These are phyloP conservation scores for Proales similis DNA, from an alignment of 1,140 invertebrate genomes.

Conservation along the genomic window DNA sequence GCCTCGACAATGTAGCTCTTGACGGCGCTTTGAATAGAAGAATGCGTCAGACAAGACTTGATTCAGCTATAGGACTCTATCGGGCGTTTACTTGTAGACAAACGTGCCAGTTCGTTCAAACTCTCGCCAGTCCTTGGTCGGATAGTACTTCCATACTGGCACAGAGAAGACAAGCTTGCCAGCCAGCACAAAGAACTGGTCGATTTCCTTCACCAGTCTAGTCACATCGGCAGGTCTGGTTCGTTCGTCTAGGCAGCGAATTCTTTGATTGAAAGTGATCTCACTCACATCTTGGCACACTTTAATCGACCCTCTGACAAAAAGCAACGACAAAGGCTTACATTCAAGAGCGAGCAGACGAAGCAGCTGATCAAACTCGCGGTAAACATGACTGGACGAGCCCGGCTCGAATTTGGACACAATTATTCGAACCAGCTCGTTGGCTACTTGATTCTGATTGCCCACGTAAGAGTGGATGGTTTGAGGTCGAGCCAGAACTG, in stretches of 20 bases:
- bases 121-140: slow-evolving; percentile 30
- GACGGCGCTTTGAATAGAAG: too few species aligned
- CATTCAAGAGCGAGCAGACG: slow-evolving; percentile 23
- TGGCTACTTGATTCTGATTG: slow-evolving; percentile 33
- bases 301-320: not conserved
- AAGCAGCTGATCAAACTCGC: slow-evolving; percentile 32
- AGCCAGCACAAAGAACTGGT: slow-evolving; percentile 14
- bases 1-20: too few species aligned
- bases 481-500: slow-evolving; percentile 8
- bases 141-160: slow-evolving; percentile 35
- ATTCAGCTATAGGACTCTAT: too few species aligned
- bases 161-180: slow-evolving; percentile 17
- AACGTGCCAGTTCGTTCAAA: slow-evolving; percentile 13
- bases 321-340: not conserved
- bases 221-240: slow-evolving; percentile 15
- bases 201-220: slow-evolving; percentile 7
- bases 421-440: slow-evolving; percentile 22
- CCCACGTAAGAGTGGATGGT: slow-evolving; percentile 20
- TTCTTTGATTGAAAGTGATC: slow-evolving; percentile 18
- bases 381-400: not conserved
- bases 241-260: slow-evolving; percentile 19
- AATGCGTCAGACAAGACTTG: too few species aligned
- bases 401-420: not conserved
- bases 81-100: slow-evolving; percentile 34
- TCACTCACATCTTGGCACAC: slow-evolving; percentile 27